Evolutionary conservation across 1,140 invertebrate species (phyloP).

Genomic region (Maniola jurtina): DNA sequence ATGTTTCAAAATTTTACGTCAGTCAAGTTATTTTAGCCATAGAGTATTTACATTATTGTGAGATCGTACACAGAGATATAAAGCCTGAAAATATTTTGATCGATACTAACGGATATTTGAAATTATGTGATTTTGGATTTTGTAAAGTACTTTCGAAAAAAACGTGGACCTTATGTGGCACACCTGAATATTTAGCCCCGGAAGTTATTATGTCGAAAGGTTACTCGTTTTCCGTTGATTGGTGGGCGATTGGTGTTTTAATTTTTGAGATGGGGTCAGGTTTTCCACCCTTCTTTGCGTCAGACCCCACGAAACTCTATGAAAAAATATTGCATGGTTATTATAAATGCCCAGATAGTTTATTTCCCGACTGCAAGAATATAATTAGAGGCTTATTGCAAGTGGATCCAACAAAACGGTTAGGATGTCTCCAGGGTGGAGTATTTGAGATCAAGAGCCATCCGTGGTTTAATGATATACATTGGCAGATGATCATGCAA

Average conservation of each 20-base stretch:
- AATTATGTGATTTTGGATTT: slow-evolving; percentile 95
- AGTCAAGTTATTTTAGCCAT: slow-evolving; percentile 95
- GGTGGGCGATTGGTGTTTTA: slow-evolving; percentile 96
- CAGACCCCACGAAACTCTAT: slow-evolving; percentile 93
- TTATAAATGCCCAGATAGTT: slow-evolving; percentile 84
- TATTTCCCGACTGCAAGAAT: slow-evolving; percentile 89
- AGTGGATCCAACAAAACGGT: slow-evolving; percentile 84
- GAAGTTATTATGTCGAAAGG: slow-evolving; percentile 97
- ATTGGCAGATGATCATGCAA: slow-evolving; percentile 92
- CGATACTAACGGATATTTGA: slow-evolving; percentile 91
- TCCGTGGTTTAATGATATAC: slow-evolving; percentile 85
- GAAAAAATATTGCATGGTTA: slow-evolving; percentile 90
- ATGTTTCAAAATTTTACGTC: slow-evolving; percentile 92
- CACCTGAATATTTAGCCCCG: slow-evolving; percentile 97
- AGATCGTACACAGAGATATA: slow-evolving; percentile 94
- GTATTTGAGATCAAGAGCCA: slow-evolving; percentile 52
- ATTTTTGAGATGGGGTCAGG: slow-evolving; percentile 91
- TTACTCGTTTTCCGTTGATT: slow-evolving; percentile 97
- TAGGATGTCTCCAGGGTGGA: neutral
- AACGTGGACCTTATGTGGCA: slow-evolving; percentile 97
- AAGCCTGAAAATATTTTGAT: slow-evolving; percentile 98
- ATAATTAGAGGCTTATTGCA: slow-evolving; percentile 91
- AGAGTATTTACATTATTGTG: slow-evolving; percentile 95
- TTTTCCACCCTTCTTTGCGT: slow-evolving; percentile 89
- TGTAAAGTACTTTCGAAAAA: slow-evolving; percentile 91